A percentile compares a stretch with the other conserved stretches of the same genome.
Conservation (phyloP, 2,113 vertebrate genomes). For the Paramormyrops kingsleyae region DNA sequence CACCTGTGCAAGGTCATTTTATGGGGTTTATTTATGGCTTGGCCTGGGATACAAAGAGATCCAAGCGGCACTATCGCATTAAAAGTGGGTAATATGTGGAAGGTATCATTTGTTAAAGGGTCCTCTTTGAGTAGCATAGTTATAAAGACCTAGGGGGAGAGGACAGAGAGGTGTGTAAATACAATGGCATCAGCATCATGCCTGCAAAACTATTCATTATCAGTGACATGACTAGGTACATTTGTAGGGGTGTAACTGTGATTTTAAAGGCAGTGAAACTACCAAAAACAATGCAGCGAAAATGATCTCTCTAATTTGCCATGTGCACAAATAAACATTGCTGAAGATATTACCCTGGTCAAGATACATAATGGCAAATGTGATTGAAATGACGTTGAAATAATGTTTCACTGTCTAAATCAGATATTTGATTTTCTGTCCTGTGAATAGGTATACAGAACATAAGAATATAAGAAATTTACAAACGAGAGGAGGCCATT, state of each 20-base stretch:
- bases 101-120: not conserved
- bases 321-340: not conserved
- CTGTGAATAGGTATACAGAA: not conserved
- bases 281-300: not conserved
- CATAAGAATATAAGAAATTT: no score
- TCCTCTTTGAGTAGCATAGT: not conserved
- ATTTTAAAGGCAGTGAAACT: not conserved
- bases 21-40: slow-evolving; percentile 8
- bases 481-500: no score
- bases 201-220: not conserved
- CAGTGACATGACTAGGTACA: not conserved
- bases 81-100: not conserved
- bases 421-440: not conserved
- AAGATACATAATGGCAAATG: not conserved
- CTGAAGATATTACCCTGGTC: not conserved
- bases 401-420: not conserved
- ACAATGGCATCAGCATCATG: not conserved
- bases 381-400: not conserved
- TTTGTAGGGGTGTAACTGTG: not conserved
- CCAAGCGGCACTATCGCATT: not conserved
- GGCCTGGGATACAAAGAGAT: not conserved
- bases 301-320: not conserved
- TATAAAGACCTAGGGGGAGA: not conserved
- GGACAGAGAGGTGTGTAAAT: not conserved
- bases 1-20: slow-evolving; percentile 13